Evolutionary conservation across 1,140 invertebrate species (phyloP).

Genomic region (Drosophila bipectinata): DNA sequence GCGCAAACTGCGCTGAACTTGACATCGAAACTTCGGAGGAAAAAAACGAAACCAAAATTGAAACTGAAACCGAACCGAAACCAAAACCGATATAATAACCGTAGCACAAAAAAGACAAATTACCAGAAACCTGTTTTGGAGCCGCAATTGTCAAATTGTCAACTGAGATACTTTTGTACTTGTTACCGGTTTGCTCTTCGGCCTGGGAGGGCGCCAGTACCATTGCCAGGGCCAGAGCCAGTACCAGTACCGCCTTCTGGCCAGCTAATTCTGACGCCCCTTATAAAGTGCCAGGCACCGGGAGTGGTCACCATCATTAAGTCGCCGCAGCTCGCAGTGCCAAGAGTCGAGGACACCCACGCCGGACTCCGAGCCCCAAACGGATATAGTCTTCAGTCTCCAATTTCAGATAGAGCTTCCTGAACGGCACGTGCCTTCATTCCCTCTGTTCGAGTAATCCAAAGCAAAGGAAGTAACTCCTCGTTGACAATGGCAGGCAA

Average conservation of each 20-base stretch:
- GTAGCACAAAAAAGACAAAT: conserved; percentile 42
- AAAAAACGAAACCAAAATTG: conserved; percentile 6
- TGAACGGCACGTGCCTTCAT: conserved; percentile 24
- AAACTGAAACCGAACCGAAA: conserved; percentile 25
- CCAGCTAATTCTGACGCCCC: conserved; percentile 60
- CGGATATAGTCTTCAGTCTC: conserved; percentile 38
- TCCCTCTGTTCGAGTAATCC: conserved; percentile 20
- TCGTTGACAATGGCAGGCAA: conserved; percentile 69
- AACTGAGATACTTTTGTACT: conserved; percentile 65
- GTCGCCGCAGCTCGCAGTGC: conserved; percentile 44
- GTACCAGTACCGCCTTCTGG: conserved; percentile 38
- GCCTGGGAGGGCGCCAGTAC: conserved; percentile 38
- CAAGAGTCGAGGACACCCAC: conserved; percentile 41
- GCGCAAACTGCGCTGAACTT: conserved; percentile 58
- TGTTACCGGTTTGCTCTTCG: conserved; percentile 66
- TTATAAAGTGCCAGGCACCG: conserved; percentile 65
- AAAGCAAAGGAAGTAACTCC: conserved; percentile 24
- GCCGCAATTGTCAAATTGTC: conserved; percentile 70
- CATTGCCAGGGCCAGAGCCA: too few relatives aligned
- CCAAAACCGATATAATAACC: conserved; percentile 21
- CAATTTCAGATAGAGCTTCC: conserved; percentile 13
- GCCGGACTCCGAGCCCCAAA: conserved; percentile 18
- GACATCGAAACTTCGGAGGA: conserved; percentile 33
- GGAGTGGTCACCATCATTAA: conserved; percentile 66
- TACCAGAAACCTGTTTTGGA: conserved; percentile 64